Conservation (phyloP, 2,113 vertebrate species). For the Takifugu flavidus region DNA sequence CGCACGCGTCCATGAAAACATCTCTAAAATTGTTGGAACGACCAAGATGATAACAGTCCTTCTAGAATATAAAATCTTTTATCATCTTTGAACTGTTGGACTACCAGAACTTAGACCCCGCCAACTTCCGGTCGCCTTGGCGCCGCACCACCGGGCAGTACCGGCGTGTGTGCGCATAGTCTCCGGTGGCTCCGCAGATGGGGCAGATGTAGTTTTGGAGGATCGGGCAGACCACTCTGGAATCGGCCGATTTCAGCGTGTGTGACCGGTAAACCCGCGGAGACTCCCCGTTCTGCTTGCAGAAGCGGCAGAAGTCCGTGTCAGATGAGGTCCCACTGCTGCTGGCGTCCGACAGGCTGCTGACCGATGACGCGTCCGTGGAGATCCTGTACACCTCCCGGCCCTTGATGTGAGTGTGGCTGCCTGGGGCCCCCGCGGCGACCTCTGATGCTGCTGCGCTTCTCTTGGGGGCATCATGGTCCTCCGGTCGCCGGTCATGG, state of each 20-base stretch:
- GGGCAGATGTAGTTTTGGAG: conserved; percentile 81
- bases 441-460: background rate
- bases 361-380: conserved; percentile 8
- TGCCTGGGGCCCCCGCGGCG: background rate
- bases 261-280: conserved; percentile 75
- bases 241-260: conserved; percentile 70
- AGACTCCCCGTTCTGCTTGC: conserved; percentile 82
- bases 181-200: conserved; percentile 75
- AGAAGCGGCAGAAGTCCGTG: conserved; percentile 67
- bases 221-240: conserved; percentile 78
- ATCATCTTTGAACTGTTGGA: background rate
- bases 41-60: background rate
- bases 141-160: conserved; percentile 72
- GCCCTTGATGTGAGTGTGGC: background rate
- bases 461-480: background rate
- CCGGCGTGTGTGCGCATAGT: conserved; percentile 79
- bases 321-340: background rate
- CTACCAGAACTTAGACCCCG: conserved; percentile 10
- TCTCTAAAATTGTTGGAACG: background rate
- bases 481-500: background rate
- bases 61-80: background rate
- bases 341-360: conserved; percentile 45
- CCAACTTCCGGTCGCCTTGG: background rate
- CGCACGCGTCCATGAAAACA: conserved; percentile 11
- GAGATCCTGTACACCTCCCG: background rate